Evolutionary conservation across 2,888 invertebrate genomes (phyloP).

Genomic region (Dolichopus griseipennis): DNA sequence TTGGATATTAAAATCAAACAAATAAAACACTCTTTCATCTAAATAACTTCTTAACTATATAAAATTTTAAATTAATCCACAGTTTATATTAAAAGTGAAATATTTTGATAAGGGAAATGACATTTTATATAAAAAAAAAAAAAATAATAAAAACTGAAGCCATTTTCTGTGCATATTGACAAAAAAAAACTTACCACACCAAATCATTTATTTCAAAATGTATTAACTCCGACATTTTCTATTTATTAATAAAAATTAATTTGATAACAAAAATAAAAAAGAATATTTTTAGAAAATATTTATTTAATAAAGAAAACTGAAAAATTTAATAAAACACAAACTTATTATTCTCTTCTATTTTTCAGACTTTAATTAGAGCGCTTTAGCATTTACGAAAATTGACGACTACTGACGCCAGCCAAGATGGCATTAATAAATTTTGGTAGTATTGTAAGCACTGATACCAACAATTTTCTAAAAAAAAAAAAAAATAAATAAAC

Average conservation of each 20-base stretch:
- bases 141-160: conserved; percentile 8
- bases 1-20: background rate
- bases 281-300: background rate
- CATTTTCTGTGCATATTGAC: background rate
- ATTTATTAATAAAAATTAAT: background rate
- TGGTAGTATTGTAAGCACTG: background rate
- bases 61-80: background rate
- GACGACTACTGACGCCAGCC: conserved; percentile 6
- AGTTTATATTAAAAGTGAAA: background rate
- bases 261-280: background rate
- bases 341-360: background rate
- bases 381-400: background rate
- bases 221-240: background rate
- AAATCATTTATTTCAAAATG: conserved; percentile 9
- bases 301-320: background rate
- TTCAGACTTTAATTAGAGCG: conserved; percentile 1
- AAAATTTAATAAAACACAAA: background rate
- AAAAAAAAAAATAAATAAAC: too few species aligned
- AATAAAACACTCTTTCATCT: too few species aligned
- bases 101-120: background rate
- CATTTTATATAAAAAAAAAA: background rate
- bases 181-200: conserved; percentile 10
- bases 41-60: background rate
- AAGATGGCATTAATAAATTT: background rate
- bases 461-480: too few species aligned